Conservation (phyloP, 2,888 invertebrate species). For the Sclerodermus sp. region DNA sequence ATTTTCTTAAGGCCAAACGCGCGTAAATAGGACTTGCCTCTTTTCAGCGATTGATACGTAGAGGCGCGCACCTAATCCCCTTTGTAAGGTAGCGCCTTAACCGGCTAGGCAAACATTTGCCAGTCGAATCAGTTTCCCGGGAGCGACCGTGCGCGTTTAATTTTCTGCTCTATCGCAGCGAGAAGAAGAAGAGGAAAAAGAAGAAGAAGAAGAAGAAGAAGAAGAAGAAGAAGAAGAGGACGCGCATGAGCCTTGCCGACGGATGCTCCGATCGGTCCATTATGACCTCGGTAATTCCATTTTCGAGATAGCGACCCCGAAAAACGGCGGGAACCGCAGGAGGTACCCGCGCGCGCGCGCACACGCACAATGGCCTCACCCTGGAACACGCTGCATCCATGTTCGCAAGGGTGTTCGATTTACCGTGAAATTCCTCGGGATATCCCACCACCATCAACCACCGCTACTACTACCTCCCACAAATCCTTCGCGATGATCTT, state of each 20-base stretch:
- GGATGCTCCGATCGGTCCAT: constrained; percentile 41
- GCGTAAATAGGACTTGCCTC: too few species aligned
- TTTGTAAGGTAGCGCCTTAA: constrained; percentile 18
- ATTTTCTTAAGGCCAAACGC: too few species aligned
- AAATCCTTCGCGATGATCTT: constrained; percentile 30
- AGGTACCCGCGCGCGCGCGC: constrained; percentile 31
- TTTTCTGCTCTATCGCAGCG: background rate
- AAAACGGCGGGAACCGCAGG: constrained; percentile 34
- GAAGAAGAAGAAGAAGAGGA: too few species aligned
- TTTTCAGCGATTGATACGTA: constrained; percentile 3
- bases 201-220: too few species aligned
- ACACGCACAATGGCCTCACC: constrained; percentile 36
- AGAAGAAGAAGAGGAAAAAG: too few species aligned
- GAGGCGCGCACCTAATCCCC: constrained; percentile 11
- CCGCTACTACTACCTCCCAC: constrained; percentile 5
- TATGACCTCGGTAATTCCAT: constrained; percentile 31
- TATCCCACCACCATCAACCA: constrained; percentile 9
- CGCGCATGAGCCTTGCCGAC: constrained; percentile 40
- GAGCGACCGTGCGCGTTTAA: background rate
- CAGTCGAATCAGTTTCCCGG: constrained; percentile 3
- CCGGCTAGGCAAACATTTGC: constrained; percentile 10
- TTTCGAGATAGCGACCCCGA: constrained; percentile 23
- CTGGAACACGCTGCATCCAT: constrained; percentile 14
- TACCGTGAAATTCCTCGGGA: constrained; percentile 38
- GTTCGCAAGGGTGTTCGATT: constrained; percentile 36